Percentiles rank a stretch among this genome's conserved stretches.
These are phyloP conservation scores for Varanus salvator DNA, from an alignment of 2,113 vertebrate species.

Conservation along the genomic window DNA sequence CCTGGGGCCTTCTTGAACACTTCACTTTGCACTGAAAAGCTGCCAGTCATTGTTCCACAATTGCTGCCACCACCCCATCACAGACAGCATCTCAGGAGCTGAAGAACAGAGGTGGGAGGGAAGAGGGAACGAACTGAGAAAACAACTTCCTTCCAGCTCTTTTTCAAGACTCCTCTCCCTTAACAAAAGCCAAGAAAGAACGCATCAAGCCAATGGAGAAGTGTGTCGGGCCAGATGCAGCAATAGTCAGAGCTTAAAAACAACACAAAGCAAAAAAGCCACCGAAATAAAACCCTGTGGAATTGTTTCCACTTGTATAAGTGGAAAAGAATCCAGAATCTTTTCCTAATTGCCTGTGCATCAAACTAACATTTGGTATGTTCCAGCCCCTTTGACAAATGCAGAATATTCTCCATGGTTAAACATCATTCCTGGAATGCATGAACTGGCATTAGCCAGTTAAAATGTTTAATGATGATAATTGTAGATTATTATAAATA, in stretches of 20 bases:
- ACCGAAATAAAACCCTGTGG: too few relatives aligned
- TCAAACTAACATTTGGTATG: background rate
- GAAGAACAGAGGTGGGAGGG: background rate
- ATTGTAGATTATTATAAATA: too few relatives aligned
- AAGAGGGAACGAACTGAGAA: background rate
- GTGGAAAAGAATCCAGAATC: background rate
- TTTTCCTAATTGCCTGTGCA: background rate
- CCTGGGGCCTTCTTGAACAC: background rate
- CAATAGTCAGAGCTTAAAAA: background rate
- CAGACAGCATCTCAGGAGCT: background rate
- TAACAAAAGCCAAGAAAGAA: background rate
- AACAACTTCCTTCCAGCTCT: background rate
- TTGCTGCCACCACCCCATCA: too few relatives aligned
- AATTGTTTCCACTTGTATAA: background rate
- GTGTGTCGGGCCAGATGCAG: background rate
- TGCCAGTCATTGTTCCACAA: background rate
- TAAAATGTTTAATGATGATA: too few relatives aligned
- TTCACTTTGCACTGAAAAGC: background rate
- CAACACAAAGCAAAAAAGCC: background rate
- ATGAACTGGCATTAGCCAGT: too few relatives aligned
- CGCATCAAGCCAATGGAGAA: too few relatives aligned
- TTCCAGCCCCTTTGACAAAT: too few relatives aligned
- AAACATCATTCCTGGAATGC: too few relatives aligned
- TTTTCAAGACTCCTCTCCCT: background rate
- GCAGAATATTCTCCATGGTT: too few relatives aligned